These are phyloP conservation scores for Sebastes aleutianus DNA, from an alignment of 2,797 vertebrate genomes.

Conservation along the genomic window DNA sequence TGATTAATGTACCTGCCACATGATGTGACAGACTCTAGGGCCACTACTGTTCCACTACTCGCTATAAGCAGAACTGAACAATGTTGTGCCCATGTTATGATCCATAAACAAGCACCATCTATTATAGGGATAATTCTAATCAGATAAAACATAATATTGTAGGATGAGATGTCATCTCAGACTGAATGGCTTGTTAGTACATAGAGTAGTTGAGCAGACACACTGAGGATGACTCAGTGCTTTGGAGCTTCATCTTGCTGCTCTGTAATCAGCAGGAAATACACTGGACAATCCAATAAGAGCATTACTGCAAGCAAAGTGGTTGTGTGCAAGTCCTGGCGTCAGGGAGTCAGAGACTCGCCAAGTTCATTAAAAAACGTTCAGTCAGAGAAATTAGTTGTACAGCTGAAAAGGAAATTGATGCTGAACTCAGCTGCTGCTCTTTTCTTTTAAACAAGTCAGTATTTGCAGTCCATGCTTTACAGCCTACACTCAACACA, in stretches of 20 bases:
- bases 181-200: neutral
- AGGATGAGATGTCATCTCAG: neutral
- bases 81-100: neutral
- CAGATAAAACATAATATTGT: neutral
- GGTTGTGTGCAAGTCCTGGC: neutral
- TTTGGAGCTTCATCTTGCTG: neutral
- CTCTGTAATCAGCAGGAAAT: slow-evolving; percentile 57
- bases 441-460: slow-evolving; percentile 2
- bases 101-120: slow-evolving; percentile 3
- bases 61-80: neutral
- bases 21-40: too few species aligned
- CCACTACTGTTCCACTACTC: too few species aligned
- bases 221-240: slow-evolving; percentile 29
- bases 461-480: slow-evolving; percentile 4
- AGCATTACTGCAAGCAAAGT: slow-evolving; percentile 38
- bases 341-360: neutral
- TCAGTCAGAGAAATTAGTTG: slow-evolving; percentile 48
- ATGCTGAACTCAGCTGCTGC: slow-evolving; percentile 45
- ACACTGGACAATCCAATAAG: slow-evolving; percentile 43
- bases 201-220: neutral
- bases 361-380: slow-evolving; percentile 59
- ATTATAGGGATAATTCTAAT: neutral
- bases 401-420: slow-evolving; percentile 32
- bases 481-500: neutral
- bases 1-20: too few species aligned